Percentiles rank a stretch among this genome's conserved stretches.
Evolutionary conservation across 2,888 invertebrate species (phyloP).

Genomic region (Rhopalosiphum nymphaeae): DNA sequence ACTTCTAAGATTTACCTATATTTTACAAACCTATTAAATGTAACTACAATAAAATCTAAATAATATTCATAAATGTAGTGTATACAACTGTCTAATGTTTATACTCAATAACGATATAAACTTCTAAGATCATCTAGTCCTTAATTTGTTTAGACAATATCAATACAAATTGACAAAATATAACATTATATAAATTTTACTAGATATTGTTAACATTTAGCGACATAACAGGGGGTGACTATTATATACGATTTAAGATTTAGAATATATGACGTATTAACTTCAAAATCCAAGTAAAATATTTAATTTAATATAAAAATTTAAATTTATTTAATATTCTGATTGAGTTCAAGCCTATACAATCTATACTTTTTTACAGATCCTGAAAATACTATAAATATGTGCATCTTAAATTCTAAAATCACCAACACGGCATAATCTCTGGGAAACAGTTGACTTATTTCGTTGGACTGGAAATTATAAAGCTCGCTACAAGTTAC

Average conservation of each 20-base stretch:
- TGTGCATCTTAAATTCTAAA: background rate
- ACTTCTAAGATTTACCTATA: background rate
- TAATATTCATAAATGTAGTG: background rate
- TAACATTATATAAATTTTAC: background rate
- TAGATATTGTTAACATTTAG: background rate
- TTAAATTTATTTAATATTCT: background rate
- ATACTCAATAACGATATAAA: background rate
- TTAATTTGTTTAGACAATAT: background rate
- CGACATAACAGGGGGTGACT: background rate
- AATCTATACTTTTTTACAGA: background rate
- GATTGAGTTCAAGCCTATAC: background rate
- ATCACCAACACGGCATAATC: background rate
- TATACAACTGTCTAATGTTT: background rate
- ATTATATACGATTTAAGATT: background rate
- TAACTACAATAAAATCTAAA: background rate
- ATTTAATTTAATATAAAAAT: background rate
- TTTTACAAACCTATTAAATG: background rate
- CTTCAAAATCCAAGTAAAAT: background rate
- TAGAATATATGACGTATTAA: background rate
- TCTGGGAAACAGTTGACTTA: background rate
- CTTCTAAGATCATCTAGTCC: background rate
- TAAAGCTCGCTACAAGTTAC: background rate
- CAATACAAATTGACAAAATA: background rate
- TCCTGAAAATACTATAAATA: background rate
- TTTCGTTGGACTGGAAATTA: background rate